Conservation (phyloP, 2,888 invertebrate species). For the Muscina levida region DNA sequence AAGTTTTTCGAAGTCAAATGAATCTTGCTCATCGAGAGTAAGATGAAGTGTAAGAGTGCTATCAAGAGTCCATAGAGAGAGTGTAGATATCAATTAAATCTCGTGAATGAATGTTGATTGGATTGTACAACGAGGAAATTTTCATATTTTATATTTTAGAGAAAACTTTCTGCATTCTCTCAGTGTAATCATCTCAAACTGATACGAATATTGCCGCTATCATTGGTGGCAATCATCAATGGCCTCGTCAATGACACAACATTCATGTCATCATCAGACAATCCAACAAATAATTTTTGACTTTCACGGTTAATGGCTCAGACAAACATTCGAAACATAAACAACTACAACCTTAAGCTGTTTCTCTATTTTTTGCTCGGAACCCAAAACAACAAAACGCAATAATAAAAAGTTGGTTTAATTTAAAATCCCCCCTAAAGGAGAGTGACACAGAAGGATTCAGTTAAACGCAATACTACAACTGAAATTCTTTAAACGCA, state of each 20-base stretch:
- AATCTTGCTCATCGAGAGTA: too few species aligned
- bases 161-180: too few species aligned
- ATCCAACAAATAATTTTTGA: conserved; percentile 75
- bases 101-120: too few species aligned
- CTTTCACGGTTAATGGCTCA: conserved; percentile 76
- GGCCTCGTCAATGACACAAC: conserved; percentile 42
- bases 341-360: not conserved
- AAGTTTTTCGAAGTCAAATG: too few species aligned
- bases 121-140: too few species aligned
- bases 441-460: conserved; percentile 7
- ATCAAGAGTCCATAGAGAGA: too few species aligned
- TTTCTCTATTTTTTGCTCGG: too few species aligned
- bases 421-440: conserved; percentile 42
- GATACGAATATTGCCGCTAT: conserved; percentile 77
- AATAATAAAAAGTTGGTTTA: conserved; percentile 34
- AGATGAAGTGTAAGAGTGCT: too few species aligned
- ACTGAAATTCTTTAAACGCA: conserved; percentile 4
- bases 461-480: not conserved
- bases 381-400: conserved; percentile 1
- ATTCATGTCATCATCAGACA: conserved; percentile 35
- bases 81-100: too few species aligned
- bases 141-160: too few species aligned
- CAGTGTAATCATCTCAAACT: too few species aligned
- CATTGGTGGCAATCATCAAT: conserved; percentile 75
- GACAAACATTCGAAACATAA: conserved; percentile 12